These are phyloP conservation scores for Alosa sapidissima DNA, from an alignment of 2,797 vertebrate species.

Conservation along the genomic window DNA sequence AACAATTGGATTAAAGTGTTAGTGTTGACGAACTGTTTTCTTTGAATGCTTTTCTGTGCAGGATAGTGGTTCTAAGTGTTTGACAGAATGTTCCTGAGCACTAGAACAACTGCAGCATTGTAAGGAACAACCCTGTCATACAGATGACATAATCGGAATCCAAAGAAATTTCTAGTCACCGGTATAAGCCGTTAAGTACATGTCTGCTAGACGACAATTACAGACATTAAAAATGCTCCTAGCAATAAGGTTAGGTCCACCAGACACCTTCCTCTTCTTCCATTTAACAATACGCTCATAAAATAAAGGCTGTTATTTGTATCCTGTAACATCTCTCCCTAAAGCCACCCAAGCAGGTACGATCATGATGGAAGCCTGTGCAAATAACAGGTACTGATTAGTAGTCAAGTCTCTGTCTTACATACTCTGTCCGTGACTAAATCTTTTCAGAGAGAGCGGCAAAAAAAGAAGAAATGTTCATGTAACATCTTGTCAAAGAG, in stretches of 20 bases:
- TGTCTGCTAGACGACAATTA: conserved; percentile 29
- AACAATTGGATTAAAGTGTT: not conserved
- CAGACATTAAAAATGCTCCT: conserved; percentile 28
- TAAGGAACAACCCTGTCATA: not conserved
- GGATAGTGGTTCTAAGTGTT: not conserved
- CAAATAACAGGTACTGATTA: conserved; percentile 63
- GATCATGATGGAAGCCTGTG: conserved; percentile 54
- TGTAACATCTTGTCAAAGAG: conserved; percentile 75
- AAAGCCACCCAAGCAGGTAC: conserved; percentile 58
- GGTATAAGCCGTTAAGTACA: conserved; percentile 40
- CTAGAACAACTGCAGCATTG: conserved; percentile 29
- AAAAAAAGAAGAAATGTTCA: conserved; percentile 56
- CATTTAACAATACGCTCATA: conserved; percentile 33
- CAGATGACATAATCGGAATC: conserved; percentile 31
- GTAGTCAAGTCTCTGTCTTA: conserved; percentile 45
- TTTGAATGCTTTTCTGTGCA: conserved; percentile 16
- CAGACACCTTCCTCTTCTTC: conserved; percentile 14
- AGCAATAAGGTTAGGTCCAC: conserved; percentile 31
- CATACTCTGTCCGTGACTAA: conserved; percentile 52
- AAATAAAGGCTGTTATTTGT: conserved; percentile 45
- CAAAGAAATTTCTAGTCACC: conserved; percentile 28
- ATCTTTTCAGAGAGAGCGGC: conserved; percentile 37
- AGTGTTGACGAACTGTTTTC: conserved; percentile 9
- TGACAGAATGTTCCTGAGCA: not conserved
- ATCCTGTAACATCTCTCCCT: conserved; percentile 24